A percentile compares a stretch with the other conserved stretches of the same genome.
Conservation (phyloP, 2,888 invertebrate genomes). For the Phorcus lineatus region DNA sequence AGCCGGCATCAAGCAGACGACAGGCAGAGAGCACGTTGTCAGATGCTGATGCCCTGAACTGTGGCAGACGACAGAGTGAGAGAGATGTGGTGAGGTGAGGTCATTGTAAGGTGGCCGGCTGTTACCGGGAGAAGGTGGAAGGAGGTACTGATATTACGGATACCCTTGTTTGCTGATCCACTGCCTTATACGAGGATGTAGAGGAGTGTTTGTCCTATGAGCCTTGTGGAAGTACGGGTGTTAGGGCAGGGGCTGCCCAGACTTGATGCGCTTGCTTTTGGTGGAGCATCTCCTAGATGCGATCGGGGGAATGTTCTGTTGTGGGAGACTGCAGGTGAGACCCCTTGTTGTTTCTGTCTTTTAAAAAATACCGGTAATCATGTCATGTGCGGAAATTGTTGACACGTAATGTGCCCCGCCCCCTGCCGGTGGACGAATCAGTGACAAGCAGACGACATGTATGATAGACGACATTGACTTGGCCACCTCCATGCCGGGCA, state of each 20-base stretch:
- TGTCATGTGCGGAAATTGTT: background rate
- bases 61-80: background rate
- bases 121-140: no score
- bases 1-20: constrained; percentile 1
- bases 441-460: constrained; percentile 19
- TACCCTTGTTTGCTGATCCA: no score
- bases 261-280: constrained; percentile 22
- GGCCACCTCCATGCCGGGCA: background rate
- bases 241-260: constrained; percentile 8
- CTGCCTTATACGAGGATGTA: background rate
- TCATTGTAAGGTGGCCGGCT: background rate
- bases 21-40: background rate
- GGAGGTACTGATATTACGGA: no score
- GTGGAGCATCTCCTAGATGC: constrained; percentile 22
- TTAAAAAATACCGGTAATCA: background rate
- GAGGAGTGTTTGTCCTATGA: constrained; percentile 20
- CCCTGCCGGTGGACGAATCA: constrained; percentile 5
- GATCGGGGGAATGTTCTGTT: constrained; percentile 45
- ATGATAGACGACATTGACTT: background rate
- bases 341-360: background rate
- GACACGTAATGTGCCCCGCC: background rate
- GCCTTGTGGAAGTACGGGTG: background rate
- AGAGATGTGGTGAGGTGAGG: background rate
- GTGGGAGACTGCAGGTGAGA: constrained; percentile 44
- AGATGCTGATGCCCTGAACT: background rate